Evolutionary conservation across 2,797 vertebrate species (phyloP).

Genomic region (Eulemur mongoz): DNA sequence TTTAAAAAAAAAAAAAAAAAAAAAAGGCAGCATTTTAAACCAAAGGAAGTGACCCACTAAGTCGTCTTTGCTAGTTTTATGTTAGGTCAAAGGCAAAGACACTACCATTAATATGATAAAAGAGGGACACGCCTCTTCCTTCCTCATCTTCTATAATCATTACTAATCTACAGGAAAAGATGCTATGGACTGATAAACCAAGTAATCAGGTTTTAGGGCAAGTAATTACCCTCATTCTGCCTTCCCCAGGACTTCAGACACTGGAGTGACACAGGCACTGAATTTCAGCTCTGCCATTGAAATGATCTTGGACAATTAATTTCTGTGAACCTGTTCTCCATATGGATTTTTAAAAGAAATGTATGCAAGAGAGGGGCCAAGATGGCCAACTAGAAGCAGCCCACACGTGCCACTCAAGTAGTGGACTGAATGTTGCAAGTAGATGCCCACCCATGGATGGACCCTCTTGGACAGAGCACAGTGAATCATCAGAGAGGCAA

Average conservation of each 20-base stretch:
- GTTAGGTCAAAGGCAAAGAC: neutral
- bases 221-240: neutral
- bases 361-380: neutral
- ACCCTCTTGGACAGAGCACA: no score
- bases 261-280: neutral
- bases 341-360: conserved; percentile 10
- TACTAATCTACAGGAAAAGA: neutral
- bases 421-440: no score
- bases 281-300: neutral
- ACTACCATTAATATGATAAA: neutral
- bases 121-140: neutral
- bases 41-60: neutral
- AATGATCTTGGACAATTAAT: neutral
- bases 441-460: no score
- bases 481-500: no score
- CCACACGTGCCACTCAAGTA: no score
- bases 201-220: neutral
- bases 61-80: neutral
- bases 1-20: no score
- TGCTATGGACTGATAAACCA: neutral
- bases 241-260: neutral
- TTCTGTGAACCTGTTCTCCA: neutral
- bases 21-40: neutral
- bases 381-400: no score
- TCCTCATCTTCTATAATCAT: neutral